Conservation (phyloP, 1,140 invertebrate species). For the Yoshiicerus persimilis region DNA sequence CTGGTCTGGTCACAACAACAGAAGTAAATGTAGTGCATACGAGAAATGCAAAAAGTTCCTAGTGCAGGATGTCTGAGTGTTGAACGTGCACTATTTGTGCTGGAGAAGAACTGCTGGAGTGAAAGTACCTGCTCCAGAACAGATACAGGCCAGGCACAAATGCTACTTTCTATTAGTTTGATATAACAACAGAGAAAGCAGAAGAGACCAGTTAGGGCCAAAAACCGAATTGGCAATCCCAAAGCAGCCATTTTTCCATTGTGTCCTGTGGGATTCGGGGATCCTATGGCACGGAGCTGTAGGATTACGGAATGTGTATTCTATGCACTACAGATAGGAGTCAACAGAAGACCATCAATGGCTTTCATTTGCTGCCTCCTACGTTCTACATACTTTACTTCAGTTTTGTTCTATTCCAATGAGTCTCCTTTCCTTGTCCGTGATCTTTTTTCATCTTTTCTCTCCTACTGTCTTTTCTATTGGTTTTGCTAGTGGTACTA, state of each 20-base stretch:
- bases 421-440: background rate
- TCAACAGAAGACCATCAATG: background rate
- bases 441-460: background rate
- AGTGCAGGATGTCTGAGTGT: too few species aligned
- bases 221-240: background rate
- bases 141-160: background rate
- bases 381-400: background rate
- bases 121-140: background rate
- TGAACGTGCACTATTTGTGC: too few species aligned
- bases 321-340: background rate
- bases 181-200: background rate
- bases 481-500: background rate
- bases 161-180: background rate
- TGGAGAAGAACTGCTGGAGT: too few species aligned
- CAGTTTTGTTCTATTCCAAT: background rate
- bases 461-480: background rate
- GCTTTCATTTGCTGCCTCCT: background rate
- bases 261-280: background rate
- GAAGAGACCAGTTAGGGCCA: background rate
- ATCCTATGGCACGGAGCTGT: background rate
- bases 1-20: too few species aligned
- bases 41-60: too few species aligned
- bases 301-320: background rate
- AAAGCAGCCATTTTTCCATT: background rate
- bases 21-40: too few species aligned